Evolutionary conservation across 1,140 invertebrate genomes (phyloP), one percentile per base, ranked within the genome.

Genomic region (Dryas iulia): DNA sequence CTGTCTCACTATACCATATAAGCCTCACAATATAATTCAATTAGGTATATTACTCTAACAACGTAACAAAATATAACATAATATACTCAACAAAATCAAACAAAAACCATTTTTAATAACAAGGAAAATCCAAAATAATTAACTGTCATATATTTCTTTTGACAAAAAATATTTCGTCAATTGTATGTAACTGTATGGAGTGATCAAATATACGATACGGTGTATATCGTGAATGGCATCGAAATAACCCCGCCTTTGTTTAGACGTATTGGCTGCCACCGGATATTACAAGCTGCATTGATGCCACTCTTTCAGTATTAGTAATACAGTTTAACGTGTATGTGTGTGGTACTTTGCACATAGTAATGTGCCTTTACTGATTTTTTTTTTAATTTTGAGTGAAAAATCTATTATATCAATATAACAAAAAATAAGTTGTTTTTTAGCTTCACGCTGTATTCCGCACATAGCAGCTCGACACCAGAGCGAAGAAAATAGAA

Each of bases 201-300:
- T 18, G 39, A 47, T 47, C 18, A 47, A 47, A 47, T 47, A 47
- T 47, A n/a, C 6, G 14, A 21, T 14, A 8, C 14, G 14, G 39
- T 47, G 39, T 47, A 7, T 47, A 47, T 47, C 39, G 18, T 47
- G 33, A 35, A 35, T 47, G 12, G 53, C 25, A 57, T 7, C 35
- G 10, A 28, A 52, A 31, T 59, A 59, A 47, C 64, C 64, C 33
- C 31, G 71, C 65, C 62, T 72, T 64, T 72, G 70, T 63, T 68
- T 60, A 72, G 70, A 66, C 53, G 31, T 62, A 60, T 67, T 56
- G 54, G 25, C 57, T 70, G 24, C 39, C 62, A 68, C 71, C 71
- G 71, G 71, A 72, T 72, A 72, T 72, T 72, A 68, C 71, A 60
- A 72, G 56, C 61, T 47, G 60, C 31, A 28, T 33, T 52, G 64